A percentile compares a stretch with the other conserved stretches of the same genome.
Conservation (phyloP, 2,113 vertebrate genomes). For the Burhinus oedicnemus region DNA sequence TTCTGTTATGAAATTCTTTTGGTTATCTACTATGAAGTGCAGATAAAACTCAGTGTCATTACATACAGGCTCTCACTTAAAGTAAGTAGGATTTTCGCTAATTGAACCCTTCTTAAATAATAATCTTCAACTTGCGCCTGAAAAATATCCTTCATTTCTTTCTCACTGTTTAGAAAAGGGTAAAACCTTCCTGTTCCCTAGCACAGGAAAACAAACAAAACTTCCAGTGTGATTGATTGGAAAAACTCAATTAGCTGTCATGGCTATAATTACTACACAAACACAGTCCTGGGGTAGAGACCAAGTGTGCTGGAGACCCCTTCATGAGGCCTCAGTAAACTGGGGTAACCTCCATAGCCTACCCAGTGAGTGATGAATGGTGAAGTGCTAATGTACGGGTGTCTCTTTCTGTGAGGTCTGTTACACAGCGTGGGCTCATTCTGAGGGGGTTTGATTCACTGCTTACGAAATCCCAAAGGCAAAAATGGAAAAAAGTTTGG, state of each 20-base stretch:
- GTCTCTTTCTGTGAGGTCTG: constrained; percentile 62
- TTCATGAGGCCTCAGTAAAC: constrained; percentile 34
- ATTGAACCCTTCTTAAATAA: background rate
- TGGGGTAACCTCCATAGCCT: background rate
- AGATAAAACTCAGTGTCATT: background rate
- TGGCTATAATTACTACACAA: constrained; percentile 69
- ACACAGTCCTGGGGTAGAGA: constrained; percentile 38
- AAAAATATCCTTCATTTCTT: constrained; percentile 39
- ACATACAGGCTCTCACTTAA: background rate
- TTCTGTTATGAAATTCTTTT: background rate
- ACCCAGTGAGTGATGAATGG: constrained; percentile 32
- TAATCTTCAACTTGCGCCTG: background rate
- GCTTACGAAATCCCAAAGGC: background rate
- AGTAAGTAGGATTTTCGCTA: background rate
- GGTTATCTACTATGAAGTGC: background rate
- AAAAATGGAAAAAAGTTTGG: background rate
- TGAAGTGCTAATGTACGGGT: background rate
- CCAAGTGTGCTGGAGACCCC: constrained; percentile 31
- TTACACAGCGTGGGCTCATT: background rate
- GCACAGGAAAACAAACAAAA: constrained; percentile 62
- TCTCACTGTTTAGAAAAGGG: constrained; percentile 25
- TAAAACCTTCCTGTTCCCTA: constrained; percentile 56
- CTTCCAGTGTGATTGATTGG: constrained; percentile 66
- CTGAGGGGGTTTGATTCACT: background rate
- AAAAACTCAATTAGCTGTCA: constrained; percentile 66